Conservation (phyloP, 2,888 invertebrate species). For the Cantharis rustica region DNA sequence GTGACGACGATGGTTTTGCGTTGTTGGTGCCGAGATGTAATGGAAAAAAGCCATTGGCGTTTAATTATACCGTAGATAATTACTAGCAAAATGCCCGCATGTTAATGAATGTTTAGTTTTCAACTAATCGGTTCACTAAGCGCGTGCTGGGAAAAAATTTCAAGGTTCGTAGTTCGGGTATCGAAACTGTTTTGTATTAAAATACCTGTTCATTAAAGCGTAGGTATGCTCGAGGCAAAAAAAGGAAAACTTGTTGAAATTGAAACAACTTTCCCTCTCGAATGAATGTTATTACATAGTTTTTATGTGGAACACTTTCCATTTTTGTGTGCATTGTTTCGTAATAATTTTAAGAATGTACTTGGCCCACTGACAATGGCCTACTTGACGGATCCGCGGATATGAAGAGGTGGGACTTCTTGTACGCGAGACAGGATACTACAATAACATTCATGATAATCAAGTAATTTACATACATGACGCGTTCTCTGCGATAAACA, state of each 20-base stretch:
- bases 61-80: not conserved
- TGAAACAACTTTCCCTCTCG: conserved; percentile 25
- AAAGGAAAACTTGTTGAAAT: conserved; percentile 13
- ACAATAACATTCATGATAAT: conserved; percentile 30
- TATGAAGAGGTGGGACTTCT: conserved; percentile 27
- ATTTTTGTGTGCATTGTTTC: conserved; percentile 48
- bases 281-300: conserved; percentile 12
- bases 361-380: conserved; percentile 56
- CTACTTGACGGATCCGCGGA: conserved; percentile 44
- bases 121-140: not conserved
- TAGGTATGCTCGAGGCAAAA: not conserved
- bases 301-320: conserved; percentile 48
- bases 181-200: not conserved
- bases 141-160: not conserved
- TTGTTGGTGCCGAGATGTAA: not conserved
- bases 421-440: conserved; percentile 34
- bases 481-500: conserved; percentile 8
- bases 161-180: conserved; percentile 6
- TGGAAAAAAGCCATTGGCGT: not conserved
- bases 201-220: conserved; percentile 2
- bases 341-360: conserved; percentile 45
- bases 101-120: not conserved
- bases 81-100: not conserved
- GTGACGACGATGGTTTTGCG: not conserved
- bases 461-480: conserved; percentile 29